Base-by-base conservation (phyloP, 2,888 invertebrate genomes). In the Parnassius smintheus region DNA sequence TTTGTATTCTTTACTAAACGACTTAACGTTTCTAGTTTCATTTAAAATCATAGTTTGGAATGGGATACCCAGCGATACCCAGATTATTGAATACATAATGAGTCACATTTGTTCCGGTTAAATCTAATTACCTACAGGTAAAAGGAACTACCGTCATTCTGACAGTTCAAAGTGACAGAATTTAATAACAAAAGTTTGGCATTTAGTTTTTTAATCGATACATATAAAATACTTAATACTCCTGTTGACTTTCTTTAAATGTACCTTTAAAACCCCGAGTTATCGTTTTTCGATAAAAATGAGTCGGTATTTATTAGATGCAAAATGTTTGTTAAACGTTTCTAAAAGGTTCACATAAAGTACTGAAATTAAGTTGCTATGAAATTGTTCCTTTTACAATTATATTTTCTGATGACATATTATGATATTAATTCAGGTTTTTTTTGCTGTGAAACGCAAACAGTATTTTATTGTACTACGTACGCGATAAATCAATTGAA, bases 41-140 rank as follows among this genome's bases (percentile, higher is more conserved):
- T 68, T 72, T 68, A 67, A 70, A 77, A 73, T 74, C 76, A 78
- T 74, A 70, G 73, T 68, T 70, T 74, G 77, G 72, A 76, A 78
- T 76, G 72, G 72, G 69, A 72, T 76, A 77, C 75, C 76, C 78
- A 75, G 18, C 22, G 53, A 3, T 45, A 66, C 74, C 71, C 46
- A 35, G 66, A 69, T 71, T 70, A 75, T 73, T 72, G 61, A 61
- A 48, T 71, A 73, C 65, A 73, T 77, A 76, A 75, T 76, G 71
- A 71, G 63, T 54, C 50, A 64, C 61, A 67, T 63, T 67, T 57
- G 48, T 56, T 70, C 67, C 68, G 49, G 49, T 58, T 50, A 50
- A 35, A 35, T 18, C 22, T 44, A 62, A 55, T 62, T 62, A 3
- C 35, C 7, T 35, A 44, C 62, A 62, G 58, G 62, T 62, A 62